Evolutionary conservation across 2,888 invertebrate genomes (phyloP), one percentile per base, ranked within the genome.

Genomic region (Mesoligia furuncula): DNA sequence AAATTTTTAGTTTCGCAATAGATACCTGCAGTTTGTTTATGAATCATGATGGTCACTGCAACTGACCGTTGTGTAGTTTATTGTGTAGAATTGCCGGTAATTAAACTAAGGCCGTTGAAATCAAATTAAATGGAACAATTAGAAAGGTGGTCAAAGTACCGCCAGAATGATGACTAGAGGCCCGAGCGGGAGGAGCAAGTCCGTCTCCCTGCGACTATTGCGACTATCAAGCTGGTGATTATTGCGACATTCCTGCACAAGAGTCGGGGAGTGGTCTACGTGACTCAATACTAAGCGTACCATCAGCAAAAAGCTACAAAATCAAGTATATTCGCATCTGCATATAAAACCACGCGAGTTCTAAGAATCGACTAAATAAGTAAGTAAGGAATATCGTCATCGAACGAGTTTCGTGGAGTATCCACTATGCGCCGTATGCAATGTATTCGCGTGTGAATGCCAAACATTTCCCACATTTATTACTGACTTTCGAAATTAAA

Each of bases 321-420:
- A 78, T 27, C 27, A 11, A 27, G 4, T 67, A 15, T n/a, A 64
- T 57, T 70, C 27, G 45, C 27, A 62, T 83, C 24, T 72, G 51
- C 51, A 54, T 83, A 42, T 42, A 2, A 78, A 70, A 78, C 66
- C 48, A 67, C 51, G 45, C 59, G 24, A 68, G 42, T 71, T 80
- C 73, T 80, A 62, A 62, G 70, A 74, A 75, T 15, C 20, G 27
- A 57, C n/a, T 27, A 72, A 70, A 57, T 54, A 48, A 70, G 68
- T 54, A 48, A 54, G 24, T 68, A 67, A 72, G 61, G 27, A 69
- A 72, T 54, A 67, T 84, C 73, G 36, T 42, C 65, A 31, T 20
- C 51, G 39, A 36, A 68, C 71, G 42, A 64, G 59, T 72, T 72
- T 51, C 13, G 48, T 36, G 36, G 20, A 61, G 78, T 27, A n/a